Conservation (phyloP, 2,888 invertebrate genomes). For the Tipula unca region DNA sequence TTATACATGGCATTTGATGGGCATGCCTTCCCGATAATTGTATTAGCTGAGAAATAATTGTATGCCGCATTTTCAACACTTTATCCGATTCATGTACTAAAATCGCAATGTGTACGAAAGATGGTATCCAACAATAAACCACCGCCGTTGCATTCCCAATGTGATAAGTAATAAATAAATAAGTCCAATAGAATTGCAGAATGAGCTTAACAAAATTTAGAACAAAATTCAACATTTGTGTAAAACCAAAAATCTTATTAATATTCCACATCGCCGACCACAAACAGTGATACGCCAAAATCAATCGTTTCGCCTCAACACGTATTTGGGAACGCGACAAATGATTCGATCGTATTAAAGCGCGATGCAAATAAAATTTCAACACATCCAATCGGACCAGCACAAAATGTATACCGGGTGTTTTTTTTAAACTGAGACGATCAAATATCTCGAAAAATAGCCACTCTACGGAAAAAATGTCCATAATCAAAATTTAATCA, state of each 20-base stretch:
- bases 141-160: neutral
- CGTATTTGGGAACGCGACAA: neutral
- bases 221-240: neutral
- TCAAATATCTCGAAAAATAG: no score
- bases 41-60: neutral
- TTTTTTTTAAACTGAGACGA: no score
- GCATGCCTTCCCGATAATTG: neutral
- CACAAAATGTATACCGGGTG: neutral
- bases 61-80: neutral
- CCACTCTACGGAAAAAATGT: no score
- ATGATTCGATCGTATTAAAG: neutral
- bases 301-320: neutral
- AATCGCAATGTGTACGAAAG: neutral
- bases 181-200: neutral
- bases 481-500: no score
- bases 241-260: neutral
- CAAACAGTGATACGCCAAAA: neutral
- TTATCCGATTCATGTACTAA: neutral
- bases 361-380: neutral
- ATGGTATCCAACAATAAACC: neutral
- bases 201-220: neutral
- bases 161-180: neutral
- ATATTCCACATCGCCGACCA: neutral
- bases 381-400: neutral
- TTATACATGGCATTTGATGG: neutral